Evolutionary conservation across 2,888 invertebrate genomes (phyloP), one percentile per base, ranked within the genome.

Genomic region (Ischnus inquisitorius): DNA sequence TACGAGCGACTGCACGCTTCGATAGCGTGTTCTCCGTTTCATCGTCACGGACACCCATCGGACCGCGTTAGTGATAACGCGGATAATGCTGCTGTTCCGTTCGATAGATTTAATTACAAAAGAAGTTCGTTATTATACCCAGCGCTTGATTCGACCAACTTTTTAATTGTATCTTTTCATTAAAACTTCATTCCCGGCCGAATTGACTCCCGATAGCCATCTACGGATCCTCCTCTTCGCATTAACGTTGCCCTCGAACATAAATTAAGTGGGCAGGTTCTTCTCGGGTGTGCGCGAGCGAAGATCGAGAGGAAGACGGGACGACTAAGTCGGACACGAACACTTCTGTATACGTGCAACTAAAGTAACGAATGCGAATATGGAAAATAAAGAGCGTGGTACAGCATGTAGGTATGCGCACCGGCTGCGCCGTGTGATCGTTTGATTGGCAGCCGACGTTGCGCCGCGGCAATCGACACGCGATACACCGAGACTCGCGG

Each of bases 361-460:
- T 46, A 46, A 46, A 46, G 39, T 71, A 46, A 57, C 57, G 46
- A 76, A 64, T 39, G 39, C 41, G 75, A 71, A 67, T 43, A 54
- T 48, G 34, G 54, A 51, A 41, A 60, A 76, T 71, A 25, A 71
- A 54, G 14, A 25, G 60, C 60, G 60, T 51, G 22, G 14, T 69
- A 79, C 69, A 64, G 34, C 60, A 34, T 60, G 67, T 54, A 65
- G 57, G 41, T 69, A 76, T 78, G 80, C 28, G 41, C 75, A 16
- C 67, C 16, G 62, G 41, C 54, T 51, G 51, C 60, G 64, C 60
- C 51, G 22, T 62, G 68, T 48, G 84, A 84, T 82, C 57, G 68
- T 54, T 79, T 75, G 86, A 86, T 85, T 82, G 84, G 57, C 79
- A 83, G 76, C 25, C 41, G 77, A 43, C 71, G 67, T 34, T 76